These are phyloP conservation scores for Strigamia maritima DNA, from an alignment of 2,888 invertebrate species.

Conservation along the genomic window DNA sequence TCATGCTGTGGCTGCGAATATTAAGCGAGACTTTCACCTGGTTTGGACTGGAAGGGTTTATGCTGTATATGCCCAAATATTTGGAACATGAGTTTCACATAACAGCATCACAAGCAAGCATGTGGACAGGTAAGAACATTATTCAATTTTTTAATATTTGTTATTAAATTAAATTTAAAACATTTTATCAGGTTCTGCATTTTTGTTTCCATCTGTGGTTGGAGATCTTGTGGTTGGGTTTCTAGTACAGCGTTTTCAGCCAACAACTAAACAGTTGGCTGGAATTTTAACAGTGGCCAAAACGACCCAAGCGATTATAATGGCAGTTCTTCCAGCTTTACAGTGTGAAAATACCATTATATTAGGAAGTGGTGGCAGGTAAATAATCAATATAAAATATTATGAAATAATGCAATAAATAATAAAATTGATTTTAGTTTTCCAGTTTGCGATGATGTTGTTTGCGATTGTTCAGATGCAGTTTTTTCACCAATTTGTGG, in stretches of 20 bases:
- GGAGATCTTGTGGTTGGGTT: neutral
- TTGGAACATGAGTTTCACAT: constrained; percentile 16
- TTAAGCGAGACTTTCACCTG: neutral
- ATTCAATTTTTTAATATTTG: neutral
- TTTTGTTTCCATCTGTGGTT: neutral
- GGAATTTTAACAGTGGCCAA: neutral
- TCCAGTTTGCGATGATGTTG: neutral
- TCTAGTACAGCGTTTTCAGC: neutral
- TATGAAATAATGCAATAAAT: neutral
- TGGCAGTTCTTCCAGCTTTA: neutral
- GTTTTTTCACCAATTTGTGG: neutral
- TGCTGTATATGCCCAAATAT: constrained; percentile 3
- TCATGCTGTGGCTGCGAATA: neutral
- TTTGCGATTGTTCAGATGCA: neutral
- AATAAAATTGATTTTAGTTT: neutral
- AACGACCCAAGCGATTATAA: neutral
- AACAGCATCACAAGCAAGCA: neutral
- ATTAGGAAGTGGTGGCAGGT: neutral
- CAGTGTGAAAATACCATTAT: neutral
- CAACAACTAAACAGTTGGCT: neutral
- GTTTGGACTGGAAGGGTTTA: neutral
- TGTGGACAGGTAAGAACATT: constrained; percentile 25
- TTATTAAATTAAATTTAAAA: neutral
- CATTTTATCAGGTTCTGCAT: neutral
- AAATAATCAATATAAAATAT: neutral